These are phyloP conservation scores for Cremastinae sp. DNA, from an alignment of 2,888 invertebrate species.

Conservation along the genomic window DNA sequence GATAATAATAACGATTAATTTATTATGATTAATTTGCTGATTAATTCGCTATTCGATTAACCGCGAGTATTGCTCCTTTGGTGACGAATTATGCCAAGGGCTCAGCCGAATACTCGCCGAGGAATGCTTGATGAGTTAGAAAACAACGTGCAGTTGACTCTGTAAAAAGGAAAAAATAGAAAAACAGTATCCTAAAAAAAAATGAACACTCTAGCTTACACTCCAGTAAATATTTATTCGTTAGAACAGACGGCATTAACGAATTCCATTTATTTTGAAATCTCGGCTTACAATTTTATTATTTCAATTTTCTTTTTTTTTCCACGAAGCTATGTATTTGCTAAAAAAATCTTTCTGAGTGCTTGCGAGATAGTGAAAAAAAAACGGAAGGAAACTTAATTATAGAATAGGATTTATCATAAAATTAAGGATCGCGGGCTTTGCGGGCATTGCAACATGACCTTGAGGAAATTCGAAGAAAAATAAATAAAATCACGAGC, in stretches of 20 bases:
- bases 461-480: neutral
- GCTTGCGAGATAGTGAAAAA: conserved; percentile 53
- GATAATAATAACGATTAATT: conserved; percentile 23
- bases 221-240: conserved; percentile 50
- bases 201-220: conserved; percentile 3
- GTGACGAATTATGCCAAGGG: conserved; percentile 52
- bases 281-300: neutral
- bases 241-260: conserved; percentile 54
- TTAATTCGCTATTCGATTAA: too few species aligned
- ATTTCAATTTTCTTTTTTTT: conserved; percentile 11
- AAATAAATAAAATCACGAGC: conserved; percentile 25
- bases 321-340: conserved; percentile 46
- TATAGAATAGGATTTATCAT: conserved; percentile 35
- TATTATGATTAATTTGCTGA: conserved; percentile 9
- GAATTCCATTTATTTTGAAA: neutral
- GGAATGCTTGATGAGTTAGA: conserved; percentile 14
- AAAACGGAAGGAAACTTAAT: conserved; percentile 22
- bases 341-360: conserved; percentile 48
- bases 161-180: conserved; percentile 15
- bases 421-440: conserved; percentile 53
- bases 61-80: conserved; percentile 60
- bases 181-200: conserved; percentile 29
- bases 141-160: conserved; percentile 35
- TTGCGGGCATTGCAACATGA: conserved; percentile 53
- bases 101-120: conserved; percentile 45